Evolutionary conservation across 2,797 vertebrate genomes (phyloP).

Genomic region (Sebastes flavidus): DNA sequence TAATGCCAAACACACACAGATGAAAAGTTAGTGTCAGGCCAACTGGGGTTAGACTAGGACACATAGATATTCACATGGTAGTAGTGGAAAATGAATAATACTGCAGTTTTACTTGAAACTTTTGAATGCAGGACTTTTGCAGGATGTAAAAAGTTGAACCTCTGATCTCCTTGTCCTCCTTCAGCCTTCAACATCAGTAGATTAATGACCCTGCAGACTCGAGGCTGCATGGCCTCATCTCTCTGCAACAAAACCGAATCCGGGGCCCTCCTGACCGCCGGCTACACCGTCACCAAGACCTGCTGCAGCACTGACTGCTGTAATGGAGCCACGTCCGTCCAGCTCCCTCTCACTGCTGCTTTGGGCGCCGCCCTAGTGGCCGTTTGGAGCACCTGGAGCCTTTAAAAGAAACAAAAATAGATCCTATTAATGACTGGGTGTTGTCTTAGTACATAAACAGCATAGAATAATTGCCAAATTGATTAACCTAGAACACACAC

Average conservation of each 20-base stretch:
- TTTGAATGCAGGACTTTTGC: background rate
- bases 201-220: conserved; percentile 14
- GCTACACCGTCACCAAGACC: conserved; percentile 39
- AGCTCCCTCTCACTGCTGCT: conserved; percentile 34
- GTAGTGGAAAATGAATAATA: background rate
- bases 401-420: conserved; percentile 12
- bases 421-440: background rate
- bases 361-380: conserved; percentile 32
- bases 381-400: conserved; percentile 2
- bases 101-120: background rate
- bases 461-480: background rate
- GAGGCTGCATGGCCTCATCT: conserved; percentile 29
- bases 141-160: fast-evolving
- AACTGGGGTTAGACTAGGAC: too few species aligned
- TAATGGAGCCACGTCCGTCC: conserved; percentile 52
- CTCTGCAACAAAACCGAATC: conserved; percentile 36
- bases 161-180: background rate
- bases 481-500: background rate
- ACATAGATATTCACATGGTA: background rate
- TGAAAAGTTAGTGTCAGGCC: background rate
- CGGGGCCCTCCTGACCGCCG: conserved; percentile 34
- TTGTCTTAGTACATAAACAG: background rate
- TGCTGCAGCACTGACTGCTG: conserved; percentile 65
- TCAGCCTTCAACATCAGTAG: conserved; percentile 47
- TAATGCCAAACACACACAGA: background rate